Conservation (phyloP, 2,888 invertebrate species). For the Dicycla oo region DNA sequence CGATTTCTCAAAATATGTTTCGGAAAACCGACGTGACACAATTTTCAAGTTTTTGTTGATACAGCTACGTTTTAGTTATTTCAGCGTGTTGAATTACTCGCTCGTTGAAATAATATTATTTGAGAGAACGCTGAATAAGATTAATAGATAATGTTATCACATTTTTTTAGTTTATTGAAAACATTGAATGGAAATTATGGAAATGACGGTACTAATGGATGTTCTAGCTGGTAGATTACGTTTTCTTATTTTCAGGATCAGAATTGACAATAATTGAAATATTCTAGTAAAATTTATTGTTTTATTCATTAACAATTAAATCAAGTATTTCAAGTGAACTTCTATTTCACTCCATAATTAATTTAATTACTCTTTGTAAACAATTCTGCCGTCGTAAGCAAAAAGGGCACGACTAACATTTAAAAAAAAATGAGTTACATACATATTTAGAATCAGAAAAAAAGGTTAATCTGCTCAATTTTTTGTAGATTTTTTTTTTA, state of each 20-base stretch:
- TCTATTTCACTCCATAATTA: neutral
- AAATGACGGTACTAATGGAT: neutral
- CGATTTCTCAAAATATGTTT: slow-evolving; percentile 57
- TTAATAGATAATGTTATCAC: slow-evolving; percentile 1
- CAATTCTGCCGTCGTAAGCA: no score
- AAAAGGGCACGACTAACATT: no score
- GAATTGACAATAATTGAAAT: neutral
- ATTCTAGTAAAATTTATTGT: neutral
- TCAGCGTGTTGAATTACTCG: slow-evolving; percentile 6
- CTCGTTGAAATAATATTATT: slow-evolving; percentile 17
- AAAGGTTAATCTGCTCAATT: no score
- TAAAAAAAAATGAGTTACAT: no score
- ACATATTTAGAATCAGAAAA: no score
- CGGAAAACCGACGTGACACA: slow-evolving; percentile 46
- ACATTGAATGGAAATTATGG: neutral
- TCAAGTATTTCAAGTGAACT: no score
- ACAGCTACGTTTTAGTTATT: slow-evolving; percentile 32
- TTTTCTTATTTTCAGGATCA: neutral
- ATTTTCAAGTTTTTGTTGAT: slow-evolving; percentile 39
- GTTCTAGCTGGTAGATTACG: neutral
- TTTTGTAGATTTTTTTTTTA: no score
- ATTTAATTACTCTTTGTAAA: slow-evolving; percentile 1
- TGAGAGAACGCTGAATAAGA: slow-evolving; percentile 2
- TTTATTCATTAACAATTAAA: neutral
- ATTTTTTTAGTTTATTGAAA: neutral